Evolutionary conservation across 2,113 vertebrate species (phyloP), one percentile per base, ranked within the genome.

Genomic region (Xenotilapia longispinis): DNA sequence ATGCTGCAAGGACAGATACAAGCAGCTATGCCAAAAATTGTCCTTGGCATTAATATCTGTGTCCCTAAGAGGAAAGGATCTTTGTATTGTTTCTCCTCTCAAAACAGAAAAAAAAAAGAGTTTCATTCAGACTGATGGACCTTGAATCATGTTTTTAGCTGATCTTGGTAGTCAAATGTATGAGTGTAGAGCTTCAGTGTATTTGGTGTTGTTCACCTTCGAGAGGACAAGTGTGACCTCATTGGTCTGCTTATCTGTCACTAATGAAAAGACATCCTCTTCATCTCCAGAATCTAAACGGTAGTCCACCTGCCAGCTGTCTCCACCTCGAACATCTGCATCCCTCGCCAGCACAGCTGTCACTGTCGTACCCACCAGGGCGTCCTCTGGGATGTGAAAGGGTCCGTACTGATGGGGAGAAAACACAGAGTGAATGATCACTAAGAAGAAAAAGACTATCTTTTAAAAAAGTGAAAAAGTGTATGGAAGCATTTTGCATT

Each of bases 301-400:
- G 87, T 97, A 97, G 86, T 93, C 84, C 65, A 95, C 92, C 94
- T 96, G 89, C 96, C 96, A 97, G 94, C 95, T 96, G 94, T 96
- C 96, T 57, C 96, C 95, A n/a, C 95, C 93, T n/a, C 94, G 88
- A 73, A 95, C 93, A 85, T 97, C 97, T 51, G 93, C 96, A 87
- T 96, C 96, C 78, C 95, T 92, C 3, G 94, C 95, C 49, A 93
- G 88, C 68, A 93, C 82, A 8, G 92, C 68, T 53, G 94, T 88
- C 15, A 96, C 86, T 3, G 95, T 93, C 51, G 92, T 87, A 9
- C 93, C 95, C 84, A 92, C 87, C 5, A 70, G n/a, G 70, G 94
- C 84, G 7, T 95, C 95, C 81, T 95, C 94, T 7, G 92, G 78
- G 73, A 97, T 79, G 86, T 92, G 90, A 58, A 96, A 93, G 4